A percentile compares a stretch with the other conserved stretches of the same genome.
These are phyloP conservation scores for Hippopotamus amphibius DNA, from an alignment of 2,113 vertebrate species.

Conservation along the genomic window DNA sequence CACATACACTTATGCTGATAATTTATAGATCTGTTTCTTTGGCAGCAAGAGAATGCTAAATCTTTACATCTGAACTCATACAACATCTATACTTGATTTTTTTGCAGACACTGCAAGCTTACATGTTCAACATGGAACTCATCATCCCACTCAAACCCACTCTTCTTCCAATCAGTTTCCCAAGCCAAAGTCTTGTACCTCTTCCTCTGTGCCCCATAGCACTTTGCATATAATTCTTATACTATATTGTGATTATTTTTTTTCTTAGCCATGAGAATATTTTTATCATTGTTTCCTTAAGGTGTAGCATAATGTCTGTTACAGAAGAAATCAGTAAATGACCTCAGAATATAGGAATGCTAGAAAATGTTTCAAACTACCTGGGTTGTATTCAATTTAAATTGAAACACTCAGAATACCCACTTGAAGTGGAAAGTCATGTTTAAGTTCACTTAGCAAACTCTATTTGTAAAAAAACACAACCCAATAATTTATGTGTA, in stretches of 20 bases:
- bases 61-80: not conserved
- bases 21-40: constrained; percentile 2
- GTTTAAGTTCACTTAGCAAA: not conserved
- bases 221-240: not conserved
- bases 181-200: not conserved
- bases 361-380: not conserved
- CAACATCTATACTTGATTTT: not conserved
- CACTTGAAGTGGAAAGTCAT: not conserved
- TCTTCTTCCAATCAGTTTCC: not conserved
- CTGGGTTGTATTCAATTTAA: not conserved
- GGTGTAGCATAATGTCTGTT: not conserved
- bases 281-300: not conserved
- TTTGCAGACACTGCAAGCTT: not conserved
- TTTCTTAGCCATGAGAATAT: not conserved
- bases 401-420: not conserved
- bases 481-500: not conserved
- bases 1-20: not conserved
- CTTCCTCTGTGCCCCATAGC: not conserved
- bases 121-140: not conserved
- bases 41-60: not conserved
- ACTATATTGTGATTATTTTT: not conserved
- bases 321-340: not conserved
- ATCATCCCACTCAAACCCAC: not conserved
- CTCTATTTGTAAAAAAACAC: not conserved
- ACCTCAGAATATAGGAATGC: not conserved